Evolutionary conservation across 2,797 vertebrate genomes (phyloP).

Genomic region (Pantherophis alleghaniensis): DNA sequence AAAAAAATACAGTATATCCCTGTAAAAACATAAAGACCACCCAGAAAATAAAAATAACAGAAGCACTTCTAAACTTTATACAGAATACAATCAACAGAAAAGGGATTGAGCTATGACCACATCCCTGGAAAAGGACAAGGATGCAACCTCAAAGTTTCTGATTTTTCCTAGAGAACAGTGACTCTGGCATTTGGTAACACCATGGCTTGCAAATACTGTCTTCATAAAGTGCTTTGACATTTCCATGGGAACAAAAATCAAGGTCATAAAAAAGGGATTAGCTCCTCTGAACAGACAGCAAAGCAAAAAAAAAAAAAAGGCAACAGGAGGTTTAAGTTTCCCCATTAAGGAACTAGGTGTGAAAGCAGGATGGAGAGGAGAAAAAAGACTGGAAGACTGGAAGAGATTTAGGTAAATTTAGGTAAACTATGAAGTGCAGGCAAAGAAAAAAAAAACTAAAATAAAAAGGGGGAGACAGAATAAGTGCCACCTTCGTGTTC

Average conservation of each 20-base stretch:
- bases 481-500: constrained; percentile 25
- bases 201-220: constrained; percentile 52
- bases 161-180: constrained; percentile 51
- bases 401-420: not conserved
- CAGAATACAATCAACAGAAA: not conserved
- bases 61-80: not conserved
- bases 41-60: not conserved
- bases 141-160: constrained; percentile 29
- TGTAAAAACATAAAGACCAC: not conserved
- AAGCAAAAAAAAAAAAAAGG: constrained; percentile 17
- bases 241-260: constrained; percentile 68
- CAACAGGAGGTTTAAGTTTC: not conserved
- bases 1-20: not conserved
- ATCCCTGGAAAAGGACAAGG: constrained; percentile 21
- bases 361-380: not conserved
- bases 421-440: fast-evolving
- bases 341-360: constrained; percentile 43
- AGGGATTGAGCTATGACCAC: not conserved
- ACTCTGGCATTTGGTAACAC: constrained; percentile 69
- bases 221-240: constrained; percentile 63
- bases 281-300: constrained; percentile 58
- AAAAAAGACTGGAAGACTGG: constrained; percentile 4
- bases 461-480: constrained; percentile 22
- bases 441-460: not conserved
- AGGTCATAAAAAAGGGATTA: constrained; percentile 72